Percentiles rank a stretch among this genome's conserved stretches.
Conservation (phyloP, 2,113 vertebrate species). For the Glaucidium brasilianum region DNA sequence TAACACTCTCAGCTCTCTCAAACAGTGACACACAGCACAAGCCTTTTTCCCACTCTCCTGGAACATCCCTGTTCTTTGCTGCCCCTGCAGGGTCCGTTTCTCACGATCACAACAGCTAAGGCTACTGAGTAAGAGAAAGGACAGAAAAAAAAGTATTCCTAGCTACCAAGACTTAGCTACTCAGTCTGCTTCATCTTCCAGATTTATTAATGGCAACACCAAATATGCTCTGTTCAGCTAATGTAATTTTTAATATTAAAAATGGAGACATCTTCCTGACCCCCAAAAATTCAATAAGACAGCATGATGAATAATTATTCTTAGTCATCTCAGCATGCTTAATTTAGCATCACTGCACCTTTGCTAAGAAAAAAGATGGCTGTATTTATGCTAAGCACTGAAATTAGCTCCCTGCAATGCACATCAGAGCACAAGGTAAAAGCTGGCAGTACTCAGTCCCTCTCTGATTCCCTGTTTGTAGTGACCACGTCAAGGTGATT, state of each 20-base stretch:
- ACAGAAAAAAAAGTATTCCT: not conserved
- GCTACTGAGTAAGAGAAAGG: not conserved
- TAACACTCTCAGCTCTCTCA: not conserved
- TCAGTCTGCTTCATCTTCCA: not conserved
- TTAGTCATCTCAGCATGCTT: not conserved
- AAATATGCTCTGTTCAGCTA: not conserved
- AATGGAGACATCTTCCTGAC: not conserved
- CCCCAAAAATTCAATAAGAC: not conserved
- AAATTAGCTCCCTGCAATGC: not conserved
- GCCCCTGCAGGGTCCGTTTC: not conserved
- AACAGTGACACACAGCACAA: not conserved
- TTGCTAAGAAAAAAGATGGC: not conserved
- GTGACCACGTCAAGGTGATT: not conserved
- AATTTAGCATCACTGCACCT: not conserved
- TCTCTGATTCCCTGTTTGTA: not conserved
- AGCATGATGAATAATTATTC: not conserved
- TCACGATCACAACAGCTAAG: not conserved
- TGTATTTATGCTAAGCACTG: not conserved
- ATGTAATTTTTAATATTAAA: not conserved
- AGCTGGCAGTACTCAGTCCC: not conserved
- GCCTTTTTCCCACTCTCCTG: not conserved
- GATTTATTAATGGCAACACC: not conserved
- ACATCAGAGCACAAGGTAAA: not conserved
- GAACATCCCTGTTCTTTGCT: not conserved
- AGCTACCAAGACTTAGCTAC: not conserved